A percentile compares a stretch with the other conserved stretches of the same genome.
These are phyloP conservation scores for Tauraco hartlaubi DNA, from an alignment of 2,797 vertebrate species.

Conservation along the genomic window DNA sequence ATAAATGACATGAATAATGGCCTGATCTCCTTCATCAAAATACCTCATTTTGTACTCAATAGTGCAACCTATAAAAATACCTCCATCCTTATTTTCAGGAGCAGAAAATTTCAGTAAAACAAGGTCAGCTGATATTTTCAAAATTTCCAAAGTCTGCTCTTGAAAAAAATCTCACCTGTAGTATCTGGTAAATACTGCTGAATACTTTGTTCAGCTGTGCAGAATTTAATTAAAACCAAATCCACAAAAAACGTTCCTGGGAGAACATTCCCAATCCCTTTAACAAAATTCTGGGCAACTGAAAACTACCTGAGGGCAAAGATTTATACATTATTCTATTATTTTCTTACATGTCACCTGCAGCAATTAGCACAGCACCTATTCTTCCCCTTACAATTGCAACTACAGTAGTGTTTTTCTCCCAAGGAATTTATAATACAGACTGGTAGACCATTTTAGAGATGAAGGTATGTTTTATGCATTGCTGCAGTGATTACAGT, in stretches of 20 bases:
- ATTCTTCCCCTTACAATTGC: not conserved
- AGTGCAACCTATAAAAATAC: not conserved
- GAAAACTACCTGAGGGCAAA: not conserved
- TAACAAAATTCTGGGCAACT: not conserved
- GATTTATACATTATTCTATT: not conserved
- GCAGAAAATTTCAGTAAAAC: not conserved
- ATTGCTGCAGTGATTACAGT: not conserved
- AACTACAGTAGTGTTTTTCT: not conserved
- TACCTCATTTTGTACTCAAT: not conserved
- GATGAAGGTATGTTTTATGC: accelerated
- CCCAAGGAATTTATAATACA: not conserved
- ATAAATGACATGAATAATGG: not conserved
- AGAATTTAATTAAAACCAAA: not conserved
- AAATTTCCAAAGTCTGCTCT: not conserved
- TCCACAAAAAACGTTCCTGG: not conserved
- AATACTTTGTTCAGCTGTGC: not conserved
- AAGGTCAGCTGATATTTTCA: not conserved
- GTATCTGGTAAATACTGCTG: not conserved
- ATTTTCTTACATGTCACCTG: not conserved
- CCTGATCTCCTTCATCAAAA: not conserved
- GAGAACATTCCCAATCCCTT: not conserved
- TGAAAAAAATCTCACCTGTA: not conserved
- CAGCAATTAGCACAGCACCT: not conserved
- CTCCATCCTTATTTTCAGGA: not conserved
- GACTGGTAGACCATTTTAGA: not conserved